These are phyloP conservation scores for Diplolepis rosae DNA, from an alignment of 2,888 invertebrate species.

Conservation along the genomic window DNA sequence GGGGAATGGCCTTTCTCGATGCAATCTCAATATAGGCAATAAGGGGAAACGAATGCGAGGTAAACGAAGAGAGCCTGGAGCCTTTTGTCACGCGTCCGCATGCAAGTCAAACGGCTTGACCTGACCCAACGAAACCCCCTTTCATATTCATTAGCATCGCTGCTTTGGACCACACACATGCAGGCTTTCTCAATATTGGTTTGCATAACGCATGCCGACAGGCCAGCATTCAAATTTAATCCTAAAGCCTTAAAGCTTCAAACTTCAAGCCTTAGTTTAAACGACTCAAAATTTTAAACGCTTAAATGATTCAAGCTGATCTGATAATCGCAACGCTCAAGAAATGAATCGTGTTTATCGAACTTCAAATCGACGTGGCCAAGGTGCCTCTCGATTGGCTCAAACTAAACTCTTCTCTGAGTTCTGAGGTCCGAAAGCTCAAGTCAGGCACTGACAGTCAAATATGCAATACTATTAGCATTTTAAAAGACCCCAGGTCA, in stretches of 20 bases:
- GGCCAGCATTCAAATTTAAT: conserved; percentile 14
- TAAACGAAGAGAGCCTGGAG: conserved; percentile 42
- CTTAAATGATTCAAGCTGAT: no score
- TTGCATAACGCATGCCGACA: conserved; percentile 53
- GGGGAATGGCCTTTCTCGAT: conserved; percentile 15
- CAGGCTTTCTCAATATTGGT: conserved; percentile 35
- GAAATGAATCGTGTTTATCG: neutral
- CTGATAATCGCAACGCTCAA: no score
- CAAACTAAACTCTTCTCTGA: neutral
- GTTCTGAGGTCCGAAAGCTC: neutral
- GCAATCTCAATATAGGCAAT: conserved; percentile 15
- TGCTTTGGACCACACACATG: conserved; percentile 52
- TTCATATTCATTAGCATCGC: conserved; percentile 71
- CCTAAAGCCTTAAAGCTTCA: neutral
- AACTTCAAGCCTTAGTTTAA: no score
- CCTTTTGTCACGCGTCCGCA: conserved; percentile 61
- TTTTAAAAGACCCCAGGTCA: conserved; percentile 42
- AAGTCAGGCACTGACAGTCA: neutral
- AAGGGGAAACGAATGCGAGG: conserved; percentile 39
- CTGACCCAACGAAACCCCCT: conserved; percentile 70
- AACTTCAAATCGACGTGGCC: neutral
- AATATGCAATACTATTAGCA: conserved; percentile 47
- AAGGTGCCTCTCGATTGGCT: neutral
- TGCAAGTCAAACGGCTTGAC: conserved; percentile 73
- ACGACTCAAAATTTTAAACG: neutral